A percentile compares a stretch with the other conserved stretches of the same genome.
Conservation (phyloP, 2,888 invertebrate genomes). For the Hydropsyche betteni region DNA sequence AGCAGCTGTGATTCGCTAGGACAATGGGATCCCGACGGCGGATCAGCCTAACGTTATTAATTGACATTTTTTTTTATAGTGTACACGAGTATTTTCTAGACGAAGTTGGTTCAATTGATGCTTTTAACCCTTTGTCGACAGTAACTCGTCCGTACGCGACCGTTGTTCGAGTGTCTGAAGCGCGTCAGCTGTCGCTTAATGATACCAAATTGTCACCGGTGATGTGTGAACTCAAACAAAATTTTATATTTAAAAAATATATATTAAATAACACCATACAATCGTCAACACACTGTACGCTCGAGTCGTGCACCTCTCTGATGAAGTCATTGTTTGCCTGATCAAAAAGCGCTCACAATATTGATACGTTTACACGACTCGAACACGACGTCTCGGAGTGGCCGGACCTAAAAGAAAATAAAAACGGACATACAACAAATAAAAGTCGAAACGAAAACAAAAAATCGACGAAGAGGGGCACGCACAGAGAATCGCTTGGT, state of each 20-base stretch:
- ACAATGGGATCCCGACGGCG: constrained; percentile 40
- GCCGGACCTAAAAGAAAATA: too few relatives aligned
- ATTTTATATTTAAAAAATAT: neutral
- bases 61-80: constrained; percentile 49
- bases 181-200: constrained; percentile 39
- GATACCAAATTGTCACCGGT: constrained; percentile 8
- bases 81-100: neutral
- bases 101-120: constrained; percentile 43
- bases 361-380: too few relatives aligned
- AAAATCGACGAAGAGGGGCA: too few relatives aligned
- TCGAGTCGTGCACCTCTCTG: too few relatives aligned
- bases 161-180: constrained; percentile 46
- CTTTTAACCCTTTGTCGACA: constrained; percentile 47
- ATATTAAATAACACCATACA: too few relatives aligned
- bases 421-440: too few relatives aligned
- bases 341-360: too few relatives aligned
- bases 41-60: constrained; percentile 51
- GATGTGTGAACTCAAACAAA: neutral
- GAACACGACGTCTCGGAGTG: too few relatives aligned
- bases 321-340: too few relatives aligned
- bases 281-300: too few relatives aligned
- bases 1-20: constrained; percentile 48
- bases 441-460: too few relatives aligned
- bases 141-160: constrained; percentile 42
- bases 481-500: too few relatives aligned